Percentiles rank a stretch among this genome's conserved stretches.
Evolutionary conservation across 1,140 invertebrate species (phyloP).

Genomic region (Gonioctena quinquepunctata): DNA sequence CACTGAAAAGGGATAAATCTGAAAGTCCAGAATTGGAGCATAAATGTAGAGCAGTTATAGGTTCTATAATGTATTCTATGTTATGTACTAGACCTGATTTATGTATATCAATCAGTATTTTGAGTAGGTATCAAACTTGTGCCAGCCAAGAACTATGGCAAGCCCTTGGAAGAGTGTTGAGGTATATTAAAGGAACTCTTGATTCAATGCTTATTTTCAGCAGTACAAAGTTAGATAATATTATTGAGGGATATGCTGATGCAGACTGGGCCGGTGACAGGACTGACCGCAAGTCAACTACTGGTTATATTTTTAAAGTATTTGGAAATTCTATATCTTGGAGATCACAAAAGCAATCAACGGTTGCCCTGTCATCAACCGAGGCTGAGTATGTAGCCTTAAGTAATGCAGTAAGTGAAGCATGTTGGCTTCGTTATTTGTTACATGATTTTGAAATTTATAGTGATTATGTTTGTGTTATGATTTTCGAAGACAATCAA

Average conservation of each 20-base stretch:
- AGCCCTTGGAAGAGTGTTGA: not conserved
- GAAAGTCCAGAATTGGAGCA: conserved; percentile 24
- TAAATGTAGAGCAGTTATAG: conserved; percentile 25
- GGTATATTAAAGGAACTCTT: not conserved
- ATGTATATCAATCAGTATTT: conserved; percentile 12
- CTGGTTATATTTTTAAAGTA: conserved; percentile 49
- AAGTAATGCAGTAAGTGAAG: conserved; percentile 18
- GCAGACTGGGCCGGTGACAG: conserved; percentile 53
- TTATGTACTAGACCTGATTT: conserved; percentile 27
- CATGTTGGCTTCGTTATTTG: conserved; percentile 15
- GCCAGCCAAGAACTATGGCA: not conserved
- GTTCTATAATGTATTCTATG: conserved; percentile 30
- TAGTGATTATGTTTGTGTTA: not conserved
- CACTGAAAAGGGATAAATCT: not conserved
- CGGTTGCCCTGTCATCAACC: conserved; percentile 35
- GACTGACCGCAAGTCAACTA: conserved; percentile 53
- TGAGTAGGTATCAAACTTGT: conserved; percentile 9
- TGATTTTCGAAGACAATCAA: conserved; percentile 30
- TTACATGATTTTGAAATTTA: conserved; percentile 2
- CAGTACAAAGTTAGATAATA: no score
- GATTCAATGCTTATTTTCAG: not conserved
- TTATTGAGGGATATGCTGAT: conserved; percentile 49
- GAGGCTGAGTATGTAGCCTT: conserved; percentile 42
- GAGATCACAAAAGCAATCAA: conserved; percentile 33
- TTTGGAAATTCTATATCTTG: conserved; percentile 29